Evolutionary conservation across 2,888 invertebrate genomes (phyloP), one percentile per base, ranked within the genome.

Genomic region (Aleiodes testaceus): DNA sequence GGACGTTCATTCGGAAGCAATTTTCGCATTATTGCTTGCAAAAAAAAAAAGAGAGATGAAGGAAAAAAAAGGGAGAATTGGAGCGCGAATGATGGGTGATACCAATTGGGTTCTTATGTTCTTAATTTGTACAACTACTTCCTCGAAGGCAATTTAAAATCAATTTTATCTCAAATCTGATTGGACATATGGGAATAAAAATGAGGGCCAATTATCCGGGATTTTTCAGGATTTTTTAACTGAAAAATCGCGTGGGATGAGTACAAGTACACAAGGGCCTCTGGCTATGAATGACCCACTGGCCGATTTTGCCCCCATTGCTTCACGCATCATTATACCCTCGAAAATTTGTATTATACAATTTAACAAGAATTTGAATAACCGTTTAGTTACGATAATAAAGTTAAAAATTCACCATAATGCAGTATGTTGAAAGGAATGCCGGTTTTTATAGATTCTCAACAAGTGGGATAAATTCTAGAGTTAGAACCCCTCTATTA

Each of bases 341-440:
- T 70, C 63, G 75, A 77, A 74, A 73, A 66, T 70, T 77, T 80
- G 82, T 85, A 61, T 84, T 81, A 82, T 81, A 84, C 81, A 85
- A 86, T 86, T 86, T 85, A 79, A 75, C 80, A 84, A 84, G 86
- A 87, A 87, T 87, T 84, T 86, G 87, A 86, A 87, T 87, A 84
- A 84, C 81, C 79, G 80, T 81, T 79, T 82, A 36, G 22, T 45
- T 16, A 63, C n/a, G 22, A 26, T 45, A 63, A 44, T 63, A 63
- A 63, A 63, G 82, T 83, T 83, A 84, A 85, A 78, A 84, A 82
- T 84, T 45, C 14, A 22, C 22, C 44, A 85, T 84, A 85, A 84
- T 85, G 79, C 80, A 77, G 50, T 74, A 53, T 73, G 70, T 76
- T 75, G 77, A 80, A 79, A 79, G 79, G 73, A 75, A 77, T 79